Conservation (phyloP, 2,797 vertebrate species). For the Hozukius guyotensis region DNA sequence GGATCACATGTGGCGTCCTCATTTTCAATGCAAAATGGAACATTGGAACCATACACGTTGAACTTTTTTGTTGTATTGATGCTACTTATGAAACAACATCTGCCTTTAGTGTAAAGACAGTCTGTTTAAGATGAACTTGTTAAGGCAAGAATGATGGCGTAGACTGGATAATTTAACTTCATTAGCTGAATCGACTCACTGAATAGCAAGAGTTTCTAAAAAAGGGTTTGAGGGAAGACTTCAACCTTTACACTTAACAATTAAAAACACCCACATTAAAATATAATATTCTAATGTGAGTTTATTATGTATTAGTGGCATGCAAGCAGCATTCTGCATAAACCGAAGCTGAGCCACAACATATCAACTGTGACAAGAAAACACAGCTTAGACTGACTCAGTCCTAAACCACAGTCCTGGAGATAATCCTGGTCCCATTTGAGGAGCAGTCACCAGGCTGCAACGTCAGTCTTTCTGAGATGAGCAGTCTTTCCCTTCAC, state of each 20-base stretch:
- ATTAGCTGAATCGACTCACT: not conserved
- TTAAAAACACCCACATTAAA: not conserved
- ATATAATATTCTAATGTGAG: not conserved
- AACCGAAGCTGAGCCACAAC: not conserved
- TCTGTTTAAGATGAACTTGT: not conserved
- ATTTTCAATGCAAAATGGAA: not conserved
- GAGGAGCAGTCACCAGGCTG: slow-evolving; percentile 7
- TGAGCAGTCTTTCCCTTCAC: not conserved
- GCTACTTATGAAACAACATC: not conserved
- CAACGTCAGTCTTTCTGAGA: not conserved
- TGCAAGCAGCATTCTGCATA: not conserved
- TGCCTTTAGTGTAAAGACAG: not conserved
- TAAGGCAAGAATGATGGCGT: not conserved
- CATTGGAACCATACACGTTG: not conserved
- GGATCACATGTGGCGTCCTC: not conserved
- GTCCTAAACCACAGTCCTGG: not conserved
- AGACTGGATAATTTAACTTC: not conserved
- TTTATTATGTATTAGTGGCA: not conserved
- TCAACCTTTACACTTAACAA: not conserved
- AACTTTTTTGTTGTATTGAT: not conserved
- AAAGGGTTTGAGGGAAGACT: not conserved
- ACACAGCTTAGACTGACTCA: slow-evolving; percentile 1
- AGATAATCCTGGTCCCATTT: slow-evolving; percentile 1
- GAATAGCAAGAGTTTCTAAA: not conserved
- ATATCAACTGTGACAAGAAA: slow-evolving; percentile 8